Percentiles rank a stretch among this genome's conserved stretches.
phyloP scores from a whole-genome alignment of 2,888 invertebrate genomes.

The Sarcophaga carnaria region DNA sequence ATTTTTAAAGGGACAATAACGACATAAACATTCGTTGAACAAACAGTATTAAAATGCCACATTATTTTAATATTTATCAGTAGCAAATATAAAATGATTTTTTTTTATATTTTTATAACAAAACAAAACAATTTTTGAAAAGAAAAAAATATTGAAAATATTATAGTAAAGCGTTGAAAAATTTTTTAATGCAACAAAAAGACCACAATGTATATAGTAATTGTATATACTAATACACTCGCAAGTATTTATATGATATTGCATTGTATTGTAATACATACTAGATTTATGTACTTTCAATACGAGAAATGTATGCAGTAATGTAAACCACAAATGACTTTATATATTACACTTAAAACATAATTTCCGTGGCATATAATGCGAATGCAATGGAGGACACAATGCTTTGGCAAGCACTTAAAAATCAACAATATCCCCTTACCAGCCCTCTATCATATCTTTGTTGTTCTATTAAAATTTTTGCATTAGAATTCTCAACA shows the following conservation, averaged over 20 bases:
- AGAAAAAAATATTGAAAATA: background rate
- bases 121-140: slow-evolving; percentile 23
- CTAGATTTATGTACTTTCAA: background rate
- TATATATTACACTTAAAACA: slow-evolving; percentile 60
- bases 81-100: slow-evolving; percentile 1
- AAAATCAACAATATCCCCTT: slow-evolving; percentile 39
- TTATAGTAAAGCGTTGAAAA: too few relatives aligned
- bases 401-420: slow-evolving; percentile 37
- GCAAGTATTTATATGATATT: background rate
- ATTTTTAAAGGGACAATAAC: slow-evolving; percentile 28
- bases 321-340: slow-evolving; percentile 65
- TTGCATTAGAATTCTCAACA: background rate
- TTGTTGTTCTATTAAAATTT: slow-evolving; percentile 7
- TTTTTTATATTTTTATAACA: too few relatives aligned
- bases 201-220: slow-evolving; percentile 54
- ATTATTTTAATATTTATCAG: slow-evolving; percentile 63
- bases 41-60: slow-evolving; percentile 65
- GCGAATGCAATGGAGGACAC: slow-evolving; percentile 26
- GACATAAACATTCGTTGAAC: slow-evolving; percentile 50
- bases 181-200: background rate
- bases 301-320: background rate
- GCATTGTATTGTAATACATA: background rate
- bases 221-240: slow-evolving; percentile 21
- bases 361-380: slow-evolving; percentile 62
- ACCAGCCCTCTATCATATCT: slow-evolving; percentile 7